These are phyloP conservation scores for Dilophus febrilis DNA, from an alignment of 2,888 invertebrate genomes.

Conservation along the genomic window DNA sequence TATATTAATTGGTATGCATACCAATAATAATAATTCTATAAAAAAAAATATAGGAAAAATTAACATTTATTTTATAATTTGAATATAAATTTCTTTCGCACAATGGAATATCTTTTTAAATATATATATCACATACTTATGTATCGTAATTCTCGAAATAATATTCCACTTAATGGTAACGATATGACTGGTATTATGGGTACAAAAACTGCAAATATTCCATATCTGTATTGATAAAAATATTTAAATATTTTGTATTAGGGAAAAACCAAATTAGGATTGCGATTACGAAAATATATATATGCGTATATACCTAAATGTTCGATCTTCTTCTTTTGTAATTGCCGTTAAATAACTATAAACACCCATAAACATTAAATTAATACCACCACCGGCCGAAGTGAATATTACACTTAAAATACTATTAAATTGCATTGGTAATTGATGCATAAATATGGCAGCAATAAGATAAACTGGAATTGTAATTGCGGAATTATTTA, in stretches of 20 bases:
- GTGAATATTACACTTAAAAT: conserved; percentile 26
- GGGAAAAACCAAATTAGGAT: not conserved
- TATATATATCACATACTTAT: conserved; percentile 18
- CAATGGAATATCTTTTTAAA: not conserved
- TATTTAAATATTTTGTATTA: too few relatives aligned
- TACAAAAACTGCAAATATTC: conserved; percentile 27
- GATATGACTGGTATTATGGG: conserved; percentile 24
- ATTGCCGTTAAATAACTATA: conserved; percentile 28
- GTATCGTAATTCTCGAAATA: conserved; percentile 23
- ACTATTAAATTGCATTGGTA: conserved; percentile 28
- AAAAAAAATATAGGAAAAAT: conserved; percentile 4
- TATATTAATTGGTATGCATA: conserved; percentile 22
- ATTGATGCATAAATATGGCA: conserved; percentile 15
- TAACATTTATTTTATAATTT: not conserved
- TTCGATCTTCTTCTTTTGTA: conserved; percentile 26
- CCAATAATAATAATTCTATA: conserved; percentile 23
- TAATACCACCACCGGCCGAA: conserved; percentile 25
- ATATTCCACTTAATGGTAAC: conserved; percentile 22
- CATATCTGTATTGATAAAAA: conserved; percentile 19
- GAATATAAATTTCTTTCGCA: not conserved
- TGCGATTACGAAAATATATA: not conserved
- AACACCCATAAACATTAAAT: conserved; percentile 27
- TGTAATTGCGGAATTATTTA: too few relatives aligned
- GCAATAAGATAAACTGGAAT: not conserved
- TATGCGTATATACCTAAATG: conserved; percentile 17